Percentiles rank a stretch among this genome's conserved stretches.
Evolutionary conservation across 2,888 invertebrate species (phyloP).

Genomic region (Plebejus anna): DNA sequence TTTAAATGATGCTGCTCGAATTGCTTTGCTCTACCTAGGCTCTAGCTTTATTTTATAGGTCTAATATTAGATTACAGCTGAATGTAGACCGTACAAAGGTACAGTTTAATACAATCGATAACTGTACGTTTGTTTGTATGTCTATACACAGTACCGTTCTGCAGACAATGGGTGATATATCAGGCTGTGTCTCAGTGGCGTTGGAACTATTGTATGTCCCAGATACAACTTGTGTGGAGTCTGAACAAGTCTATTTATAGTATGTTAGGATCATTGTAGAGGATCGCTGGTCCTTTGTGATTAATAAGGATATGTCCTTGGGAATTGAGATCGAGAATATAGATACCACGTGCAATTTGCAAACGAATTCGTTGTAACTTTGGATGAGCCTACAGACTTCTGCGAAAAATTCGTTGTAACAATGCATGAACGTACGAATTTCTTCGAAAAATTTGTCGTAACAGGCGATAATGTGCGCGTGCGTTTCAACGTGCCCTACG

Average conservation of each 20-base stretch:
- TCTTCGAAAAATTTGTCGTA: too few species aligned
- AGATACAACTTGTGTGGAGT: not conserved
- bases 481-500: not conserved
- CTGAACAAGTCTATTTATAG: too few species aligned
- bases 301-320: not conserved
- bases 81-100: not conserved
- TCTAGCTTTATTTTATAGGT: not conserved
- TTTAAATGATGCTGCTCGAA: too few species aligned
- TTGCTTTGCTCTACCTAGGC: not conserved
- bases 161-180: not conserved
- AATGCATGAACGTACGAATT: too few species aligned
- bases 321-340: not conserved
- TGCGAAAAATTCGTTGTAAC: too few species aligned
- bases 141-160: not conserved
- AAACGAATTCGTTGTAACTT: too few species aligned
- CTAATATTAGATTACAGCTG: not conserved
- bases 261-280: not conserved
- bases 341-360: too few species aligned
- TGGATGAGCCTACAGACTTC: too few species aligned
- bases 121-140: not conserved
- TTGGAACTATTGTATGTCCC: not conserved
- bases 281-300: not conserved
- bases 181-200: not conserved
- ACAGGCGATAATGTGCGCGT: too few species aligned
- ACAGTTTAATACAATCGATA: constrained; percentile 17